Base-by-base conservation (phyloP, 1,140 invertebrate species). In the Brachionus asplanchnoidis region DNA sequence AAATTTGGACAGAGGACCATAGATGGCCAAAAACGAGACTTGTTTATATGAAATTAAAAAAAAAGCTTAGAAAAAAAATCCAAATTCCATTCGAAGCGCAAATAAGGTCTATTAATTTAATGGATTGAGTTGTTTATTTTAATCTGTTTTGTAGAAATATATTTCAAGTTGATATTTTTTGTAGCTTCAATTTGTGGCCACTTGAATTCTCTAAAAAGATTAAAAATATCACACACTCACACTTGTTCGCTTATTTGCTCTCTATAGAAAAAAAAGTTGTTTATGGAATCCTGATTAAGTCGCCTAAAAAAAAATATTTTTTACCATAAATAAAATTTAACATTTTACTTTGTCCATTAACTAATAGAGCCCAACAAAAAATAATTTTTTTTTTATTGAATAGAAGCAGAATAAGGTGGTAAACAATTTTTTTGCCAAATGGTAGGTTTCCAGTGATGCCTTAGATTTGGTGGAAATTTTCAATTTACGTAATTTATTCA, bases 41-140 rank as follows among this genome's bases (percentile, higher is more conserved):
- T 60, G 53, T 60, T 60, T 23, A 53, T 53, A 53, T 17, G 17
- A 53, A 20, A 60, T 9, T n/a, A 23, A 60, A 56, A 60, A 60
- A 26, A 8, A 26, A 60, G 53, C 53, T 60, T 60, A 60, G 20
- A 60, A 60, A 60, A 60, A n/a, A 20, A 60, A 20, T 60, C 20
- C 20, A 68, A 68, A 68, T 68, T 68, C 66, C 66, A 68, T 68
- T 68, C 66, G 26, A 68, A 68, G n/a, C 53, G 53, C 53, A 60
- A 60, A 60, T 60, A 60, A 68, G 32, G 66, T 68, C 66, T 68
- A 68, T 68, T 68, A 68, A 68, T 68, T 68, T 68, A 68, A 68
- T 68, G 66, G 66, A 68, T 68, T 68, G 66, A 68, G 66, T 68
- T 68, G 66, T 68, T 68, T 68, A 68, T 68, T 68, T 68, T 68